These are phyloP conservation scores for Cairina moschata DNA, from an alignment of 2,113 vertebrate species.

Conservation along the genomic window DNA sequence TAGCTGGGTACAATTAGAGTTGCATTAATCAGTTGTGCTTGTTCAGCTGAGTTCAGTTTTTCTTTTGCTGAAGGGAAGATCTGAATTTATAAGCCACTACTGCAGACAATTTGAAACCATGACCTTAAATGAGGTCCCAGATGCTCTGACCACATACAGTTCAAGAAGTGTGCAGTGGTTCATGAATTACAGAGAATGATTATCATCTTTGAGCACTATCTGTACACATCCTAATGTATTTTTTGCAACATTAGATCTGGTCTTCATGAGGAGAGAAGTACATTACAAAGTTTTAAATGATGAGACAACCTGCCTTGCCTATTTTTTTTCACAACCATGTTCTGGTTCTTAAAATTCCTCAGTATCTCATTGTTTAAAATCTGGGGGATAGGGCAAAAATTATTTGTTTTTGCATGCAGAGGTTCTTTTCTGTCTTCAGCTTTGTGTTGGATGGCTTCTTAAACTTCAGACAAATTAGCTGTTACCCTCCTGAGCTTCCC, in stretches of 20 bases:
- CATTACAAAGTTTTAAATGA: not conserved
- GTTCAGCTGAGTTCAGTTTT: conserved; percentile 52
- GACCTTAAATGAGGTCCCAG: conserved; percentile 27
- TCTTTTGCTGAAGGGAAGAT: conserved; percentile 31
- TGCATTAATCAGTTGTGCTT: conserved; percentile 57
- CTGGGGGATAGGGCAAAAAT: not conserved
- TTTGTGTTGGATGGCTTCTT: not conserved
- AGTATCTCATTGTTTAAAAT: not conserved
- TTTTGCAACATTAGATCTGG: not conserved
- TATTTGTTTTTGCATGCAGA: not conserved
- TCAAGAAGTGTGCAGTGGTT: not conserved
- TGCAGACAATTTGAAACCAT: conserved; percentile 6
- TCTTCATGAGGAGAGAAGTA: not conserved
- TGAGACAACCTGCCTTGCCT: not conserved
- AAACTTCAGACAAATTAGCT: not conserved
- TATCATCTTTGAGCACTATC: not conserved
- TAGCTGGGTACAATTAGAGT: conserved; percentile 55
- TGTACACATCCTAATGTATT: not conserved
- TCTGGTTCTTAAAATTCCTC: not conserved
- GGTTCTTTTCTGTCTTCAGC: not conserved
- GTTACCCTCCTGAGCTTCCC: not conserved
- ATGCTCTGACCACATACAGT: not conserved
- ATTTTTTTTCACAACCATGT: not conserved
- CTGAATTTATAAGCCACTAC: not conserved
- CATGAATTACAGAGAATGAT: not conserved